These are phyloP conservation scores for Microctonus hyperodae DNA, from an alignment of 2,888 invertebrate genomes.

Conservation along the genomic window DNA sequence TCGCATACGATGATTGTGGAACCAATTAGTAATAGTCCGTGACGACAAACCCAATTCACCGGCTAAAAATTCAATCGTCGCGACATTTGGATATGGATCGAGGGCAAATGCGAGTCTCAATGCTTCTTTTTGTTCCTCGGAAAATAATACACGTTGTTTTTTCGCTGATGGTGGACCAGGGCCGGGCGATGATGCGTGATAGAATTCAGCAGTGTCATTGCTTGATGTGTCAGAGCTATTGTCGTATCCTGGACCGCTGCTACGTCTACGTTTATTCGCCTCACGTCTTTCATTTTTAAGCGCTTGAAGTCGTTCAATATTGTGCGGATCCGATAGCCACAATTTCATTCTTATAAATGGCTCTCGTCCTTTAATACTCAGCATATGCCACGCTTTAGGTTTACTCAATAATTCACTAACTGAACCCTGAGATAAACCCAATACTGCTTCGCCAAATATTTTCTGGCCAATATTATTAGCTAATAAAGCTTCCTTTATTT, in stretches of 20 bases:
- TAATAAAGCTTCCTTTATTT: conserved; percentile 94
- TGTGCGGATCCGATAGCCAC: conserved; percentile 95
- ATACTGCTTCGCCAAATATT: conserved; percentile 97
- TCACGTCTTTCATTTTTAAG: conserved; percentile 90
- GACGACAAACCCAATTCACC: conserved; percentile 89
- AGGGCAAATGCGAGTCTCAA: conserved; percentile 91
- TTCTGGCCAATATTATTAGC: conserved; percentile 99
- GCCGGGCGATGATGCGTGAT: conserved; percentile 80
- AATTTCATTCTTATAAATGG: conserved; percentile 96
- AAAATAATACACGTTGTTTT: conserved; percentile 95
- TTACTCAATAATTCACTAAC: conserved; percentile 97
- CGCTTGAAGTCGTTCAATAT: conserved; percentile 91
- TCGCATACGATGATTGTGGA: conserved; percentile 99
- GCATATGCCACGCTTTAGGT: conserved; percentile 99
- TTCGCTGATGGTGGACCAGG: conserved; percentile 87
- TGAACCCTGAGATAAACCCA: conserved; percentile 95
- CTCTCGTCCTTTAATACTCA: conserved; percentile 96
- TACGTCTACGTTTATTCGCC: conserved; percentile 88
- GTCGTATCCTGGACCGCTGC: conserved; percentile 83
- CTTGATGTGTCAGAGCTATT: conserved; percentile 89
- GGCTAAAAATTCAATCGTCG: conserved; percentile 94
- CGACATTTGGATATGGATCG: conserved; percentile 97
- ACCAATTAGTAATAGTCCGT: conserved; percentile 99
- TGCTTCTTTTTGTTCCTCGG: conserved; percentile 98
- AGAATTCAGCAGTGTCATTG: conserved; percentile 88